Evolutionary conservation across 2,888 invertebrate species (phyloP).

Genomic region (Dione juno): DNA sequence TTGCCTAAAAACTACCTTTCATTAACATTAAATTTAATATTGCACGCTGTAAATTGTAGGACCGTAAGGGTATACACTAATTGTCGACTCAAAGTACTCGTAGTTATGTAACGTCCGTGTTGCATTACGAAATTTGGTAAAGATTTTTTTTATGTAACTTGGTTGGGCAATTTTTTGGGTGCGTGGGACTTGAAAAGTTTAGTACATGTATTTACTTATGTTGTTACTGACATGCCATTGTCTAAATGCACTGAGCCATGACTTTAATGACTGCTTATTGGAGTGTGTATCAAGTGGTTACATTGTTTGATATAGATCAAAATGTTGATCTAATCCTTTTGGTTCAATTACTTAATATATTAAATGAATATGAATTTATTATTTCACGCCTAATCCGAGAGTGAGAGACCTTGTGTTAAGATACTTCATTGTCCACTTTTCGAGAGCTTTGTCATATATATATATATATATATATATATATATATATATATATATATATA

Average conservation of each 20-base stretch:
- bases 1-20: not conserved
- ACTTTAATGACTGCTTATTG: not conserved
- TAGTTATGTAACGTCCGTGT: conserved; percentile 20
- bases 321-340: no score
- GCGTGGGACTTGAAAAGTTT: conserved; percentile 12
- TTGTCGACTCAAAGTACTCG: conserved; percentile 10
- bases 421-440: no score
- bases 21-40: not conserved
- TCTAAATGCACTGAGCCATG: not conserved
- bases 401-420: no score
- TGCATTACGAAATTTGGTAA: conserved; percentile 25
- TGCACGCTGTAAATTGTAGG: not conserved
- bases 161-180: conserved; percentile 15
- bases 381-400: no score
- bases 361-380: no score
- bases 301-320: conserved; percentile 2
- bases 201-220: not conserved
- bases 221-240: conserved; percentile 7
- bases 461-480: no score
- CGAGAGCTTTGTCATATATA: no score
- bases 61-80: not conserved
- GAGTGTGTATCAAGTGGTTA: not conserved
- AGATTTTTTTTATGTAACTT: conserved; percentile 29
- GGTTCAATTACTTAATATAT: no score
- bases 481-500: no score